phyloP scores from a whole-genome alignment of 2,888 invertebrate species.

The Chirona hameri region DNA sequence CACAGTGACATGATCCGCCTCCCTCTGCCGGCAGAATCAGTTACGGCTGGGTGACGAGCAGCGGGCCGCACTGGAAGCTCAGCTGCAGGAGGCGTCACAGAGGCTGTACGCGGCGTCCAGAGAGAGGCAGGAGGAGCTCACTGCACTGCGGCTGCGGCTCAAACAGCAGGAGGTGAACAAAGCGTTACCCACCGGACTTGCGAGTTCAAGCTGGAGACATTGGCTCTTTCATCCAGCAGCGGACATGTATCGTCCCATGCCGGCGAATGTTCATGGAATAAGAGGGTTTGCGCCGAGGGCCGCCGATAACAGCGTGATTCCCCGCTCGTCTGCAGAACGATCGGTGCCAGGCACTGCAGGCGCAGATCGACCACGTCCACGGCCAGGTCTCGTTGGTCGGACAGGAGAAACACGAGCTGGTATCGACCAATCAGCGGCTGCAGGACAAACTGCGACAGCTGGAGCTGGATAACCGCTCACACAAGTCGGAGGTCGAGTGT shows the following conservation, averaged over 20 bases:
- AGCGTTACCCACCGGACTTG: background rate
- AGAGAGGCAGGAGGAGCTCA: background rate
- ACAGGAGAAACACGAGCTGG: background rate
- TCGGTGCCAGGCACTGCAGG: constrained; percentile 1
- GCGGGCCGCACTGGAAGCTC: background rate
- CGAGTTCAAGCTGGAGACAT: background rate
- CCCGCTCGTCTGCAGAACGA: background rate
- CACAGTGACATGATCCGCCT: background rate
- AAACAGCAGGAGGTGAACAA: background rate
- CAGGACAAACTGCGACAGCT: background rate
- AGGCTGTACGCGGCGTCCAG: background rate
- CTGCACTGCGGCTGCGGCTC: background rate
- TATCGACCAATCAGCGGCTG: background rate
- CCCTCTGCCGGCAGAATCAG: background rate
- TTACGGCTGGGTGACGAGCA: background rate
- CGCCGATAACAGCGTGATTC: no score
- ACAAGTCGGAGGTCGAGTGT: background rate
- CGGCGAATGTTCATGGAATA: no score
- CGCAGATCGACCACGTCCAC: background rate
- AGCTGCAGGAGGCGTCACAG: background rate
- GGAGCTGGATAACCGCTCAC: background rate
- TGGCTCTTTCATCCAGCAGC: no score
- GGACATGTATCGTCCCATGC: no score
- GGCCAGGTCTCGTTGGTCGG: background rate
- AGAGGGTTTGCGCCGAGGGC: no score